phyloP scores from a whole-genome alignment of 2,113 vertebrate genomes.

The Lucifuga dentata region DNA sequence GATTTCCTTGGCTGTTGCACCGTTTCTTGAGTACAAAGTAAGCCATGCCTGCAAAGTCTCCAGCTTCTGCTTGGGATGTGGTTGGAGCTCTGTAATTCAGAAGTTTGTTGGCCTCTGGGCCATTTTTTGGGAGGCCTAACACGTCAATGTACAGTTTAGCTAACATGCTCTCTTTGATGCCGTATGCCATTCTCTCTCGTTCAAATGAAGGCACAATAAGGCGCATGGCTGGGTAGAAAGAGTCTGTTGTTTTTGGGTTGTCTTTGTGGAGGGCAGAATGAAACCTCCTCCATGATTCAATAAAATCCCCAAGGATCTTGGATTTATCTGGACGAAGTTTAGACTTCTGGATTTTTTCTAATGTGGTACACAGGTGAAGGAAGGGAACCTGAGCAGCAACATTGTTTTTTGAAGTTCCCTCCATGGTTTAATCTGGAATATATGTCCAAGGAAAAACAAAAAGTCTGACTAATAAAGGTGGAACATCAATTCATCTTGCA shows the following conservation, averaged over 20 bases:
- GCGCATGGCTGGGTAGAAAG: conserved; percentile 96
- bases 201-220: conserved; percentile 93
- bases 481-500: background rate
- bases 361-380: conserved; percentile 88
- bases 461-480: too few species aligned
- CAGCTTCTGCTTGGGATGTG: conserved; percentile 87
- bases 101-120: conserved; percentile 93
- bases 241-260: conserved; percentile 86
- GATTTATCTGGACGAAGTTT: conserved; percentile 90
- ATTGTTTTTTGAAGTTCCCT: conserved; percentile 63
- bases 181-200: conserved; percentile 95
- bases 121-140: conserved; percentile 90
- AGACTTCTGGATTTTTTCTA: conserved; percentile 91
- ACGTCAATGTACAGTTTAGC: conserved; percentile 96
- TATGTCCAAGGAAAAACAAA: background rate
- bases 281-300: conserved; percentile 94
- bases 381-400: conserved; percentile 94
- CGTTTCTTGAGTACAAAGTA: conserved; percentile 96
- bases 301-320: conserved; percentile 88
- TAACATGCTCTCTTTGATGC: conserved; percentile 97
- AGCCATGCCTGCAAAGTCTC: conserved; percentile 92
- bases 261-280: conserved; percentile 91
- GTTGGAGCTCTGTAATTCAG: conserved; percentile 91
- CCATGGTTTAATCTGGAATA: conserved; percentile 67
- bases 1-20: conserved; percentile 86